These are phyloP conservation scores for Monoplex corrugatus DNA, from an alignment of 2,888 invertebrate genomes.

Conservation along the genomic window DNA sequence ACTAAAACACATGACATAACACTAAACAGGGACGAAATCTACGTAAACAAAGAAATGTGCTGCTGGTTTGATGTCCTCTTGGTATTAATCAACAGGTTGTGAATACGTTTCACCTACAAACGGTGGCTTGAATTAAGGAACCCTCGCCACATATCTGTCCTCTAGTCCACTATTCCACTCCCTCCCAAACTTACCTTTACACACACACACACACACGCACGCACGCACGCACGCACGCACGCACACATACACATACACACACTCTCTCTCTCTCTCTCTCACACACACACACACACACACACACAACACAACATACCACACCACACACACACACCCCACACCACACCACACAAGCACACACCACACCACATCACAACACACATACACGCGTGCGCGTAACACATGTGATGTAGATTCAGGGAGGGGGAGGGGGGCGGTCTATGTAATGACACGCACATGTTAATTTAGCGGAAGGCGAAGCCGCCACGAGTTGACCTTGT, in stretches of 20 bases:
- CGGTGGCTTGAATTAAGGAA: too few species aligned
- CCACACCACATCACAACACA: too few species aligned
- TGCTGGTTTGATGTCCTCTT: too few species aligned
- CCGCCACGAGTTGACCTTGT: background rate
- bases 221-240: background rate
- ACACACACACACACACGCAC: background rate
- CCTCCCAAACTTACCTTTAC: background rate
- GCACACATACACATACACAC: background rate
- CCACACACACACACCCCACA: too few species aligned
- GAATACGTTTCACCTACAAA: too few species aligned
- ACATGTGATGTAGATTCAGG: background rate
- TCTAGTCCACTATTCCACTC: background rate
- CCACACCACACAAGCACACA: too few species aligned
- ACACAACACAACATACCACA: background rate
- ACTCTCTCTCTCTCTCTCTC: background rate
- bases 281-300: background rate
- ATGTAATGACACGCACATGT: constrained; percentile 32
- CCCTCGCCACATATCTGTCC: too few species aligned
- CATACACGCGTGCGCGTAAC: background rate
- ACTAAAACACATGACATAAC: too few species aligned
- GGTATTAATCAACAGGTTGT: too few species aligned
- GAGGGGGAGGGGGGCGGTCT: background rate
- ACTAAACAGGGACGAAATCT: too few species aligned
- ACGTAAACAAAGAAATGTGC: too few species aligned
- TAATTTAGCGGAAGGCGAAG: background rate